phyloP scores from a whole-genome alignment of 2,797 vertebrate genomes.

The Danio jaintianensis region DNA sequence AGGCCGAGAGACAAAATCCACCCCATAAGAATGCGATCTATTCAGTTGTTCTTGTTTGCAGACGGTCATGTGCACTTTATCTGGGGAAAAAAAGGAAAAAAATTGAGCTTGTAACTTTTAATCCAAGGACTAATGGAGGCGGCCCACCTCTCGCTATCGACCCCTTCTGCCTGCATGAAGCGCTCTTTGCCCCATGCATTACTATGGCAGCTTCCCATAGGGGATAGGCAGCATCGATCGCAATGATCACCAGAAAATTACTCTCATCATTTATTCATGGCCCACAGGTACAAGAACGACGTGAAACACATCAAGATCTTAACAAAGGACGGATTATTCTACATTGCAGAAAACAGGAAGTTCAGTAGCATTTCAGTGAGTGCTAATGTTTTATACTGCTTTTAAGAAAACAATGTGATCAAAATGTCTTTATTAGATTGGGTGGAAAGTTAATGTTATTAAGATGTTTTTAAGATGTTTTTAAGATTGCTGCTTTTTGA shows the following conservation, averaged over 20 bases:
- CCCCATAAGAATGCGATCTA: background rate
- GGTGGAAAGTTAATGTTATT: constrained; percentile 23
- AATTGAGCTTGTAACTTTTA: constrained; percentile 37
- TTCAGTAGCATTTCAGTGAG: constrained; percentile 98
- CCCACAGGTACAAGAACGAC: constrained; percentile 98
- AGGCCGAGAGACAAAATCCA: background rate
- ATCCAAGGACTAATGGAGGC: constrained; percentile 65
- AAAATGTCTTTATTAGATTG: constrained; percentile 9
- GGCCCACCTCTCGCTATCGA: constrained; percentile 63
- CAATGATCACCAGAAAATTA: constrained; percentile 92
- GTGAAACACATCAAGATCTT: constrained; percentile 99
- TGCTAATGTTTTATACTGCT: constrained; percentile 65
- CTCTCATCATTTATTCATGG: constrained; percentile 93
- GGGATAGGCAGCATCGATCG: constrained; percentile 87
- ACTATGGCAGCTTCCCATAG: constrained; percentile 77
- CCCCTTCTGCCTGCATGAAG: constrained; percentile 41
- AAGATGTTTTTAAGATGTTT: constrained; percentile 37
- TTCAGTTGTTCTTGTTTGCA: background rate
- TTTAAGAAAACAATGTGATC: constrained; percentile 6
- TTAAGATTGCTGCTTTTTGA: background rate
- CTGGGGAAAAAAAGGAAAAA: background rate
- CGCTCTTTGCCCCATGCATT: constrained; percentile 82
- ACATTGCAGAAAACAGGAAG: constrained; percentile 98
- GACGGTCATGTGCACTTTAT: background rate
- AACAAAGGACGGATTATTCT: constrained; percentile 92